These are phyloP conservation scores for Ctenopoma multispine DNA, from an alignment of 2,797 vertebrate genomes.

Conservation along the genomic window DNA sequence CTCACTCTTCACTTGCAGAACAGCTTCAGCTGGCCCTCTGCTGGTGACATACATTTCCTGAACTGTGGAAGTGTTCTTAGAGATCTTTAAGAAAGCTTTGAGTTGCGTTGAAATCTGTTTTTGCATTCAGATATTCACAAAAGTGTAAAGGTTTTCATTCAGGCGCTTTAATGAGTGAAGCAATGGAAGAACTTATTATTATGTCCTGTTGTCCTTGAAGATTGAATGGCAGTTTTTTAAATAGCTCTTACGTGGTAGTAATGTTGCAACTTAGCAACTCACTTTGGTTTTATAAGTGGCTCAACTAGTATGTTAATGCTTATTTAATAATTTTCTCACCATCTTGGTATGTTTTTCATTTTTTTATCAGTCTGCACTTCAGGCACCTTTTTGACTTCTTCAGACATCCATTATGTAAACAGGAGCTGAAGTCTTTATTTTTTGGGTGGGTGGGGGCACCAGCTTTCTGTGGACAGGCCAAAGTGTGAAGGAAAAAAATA, in stretches of 20 bases:
- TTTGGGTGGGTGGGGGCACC: neutral
- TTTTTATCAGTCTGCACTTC: neutral
- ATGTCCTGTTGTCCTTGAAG: neutral
- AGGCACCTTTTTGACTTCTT: neutral
- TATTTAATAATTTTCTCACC: neutral
- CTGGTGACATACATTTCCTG: neutral
- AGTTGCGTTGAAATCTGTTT: neutral
- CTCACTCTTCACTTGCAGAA: neutral
- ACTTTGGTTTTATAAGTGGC: constrained; percentile 1
- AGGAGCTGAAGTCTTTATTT: neutral
- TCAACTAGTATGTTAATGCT: neutral
- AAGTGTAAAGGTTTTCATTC: neutral
- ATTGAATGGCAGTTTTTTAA: neutral
- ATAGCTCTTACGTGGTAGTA: neutral
- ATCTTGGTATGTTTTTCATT: constrained; percentile 5
- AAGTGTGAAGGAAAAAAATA: constrained; percentile 4
- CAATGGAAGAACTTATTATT: too few relatives aligned
- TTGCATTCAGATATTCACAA: neutral
- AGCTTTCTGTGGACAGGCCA: constrained; percentile 20
- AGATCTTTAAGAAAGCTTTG: neutral
- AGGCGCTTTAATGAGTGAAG: neutral
- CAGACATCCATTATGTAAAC: constrained; percentile 3
- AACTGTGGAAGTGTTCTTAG: neutral
- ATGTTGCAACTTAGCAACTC: neutral
- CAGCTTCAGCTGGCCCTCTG: neutral